Conservation (phyloP, 1,140 invertebrate species). For the Pygmarrhopalites habei region DNA sequence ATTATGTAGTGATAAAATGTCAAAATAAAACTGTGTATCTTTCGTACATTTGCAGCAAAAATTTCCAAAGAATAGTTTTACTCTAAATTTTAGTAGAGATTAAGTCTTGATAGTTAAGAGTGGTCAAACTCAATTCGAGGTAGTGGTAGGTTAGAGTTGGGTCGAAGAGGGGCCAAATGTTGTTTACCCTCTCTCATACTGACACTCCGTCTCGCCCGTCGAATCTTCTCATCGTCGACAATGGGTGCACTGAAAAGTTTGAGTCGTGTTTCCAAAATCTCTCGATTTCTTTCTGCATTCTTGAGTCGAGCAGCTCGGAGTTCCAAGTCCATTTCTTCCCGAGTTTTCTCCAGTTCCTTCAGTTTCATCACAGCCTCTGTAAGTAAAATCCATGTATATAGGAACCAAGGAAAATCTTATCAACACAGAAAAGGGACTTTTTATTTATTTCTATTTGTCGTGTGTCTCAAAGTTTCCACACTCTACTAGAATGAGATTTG, state of each 20-base stretch:
- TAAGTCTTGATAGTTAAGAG: too few species aligned
- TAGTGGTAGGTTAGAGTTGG: slow-evolving; percentile 23
- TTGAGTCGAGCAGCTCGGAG: slow-evolving; percentile 58
- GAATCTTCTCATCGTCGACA: slow-evolving; percentile 35
- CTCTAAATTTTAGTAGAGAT: too few species aligned
- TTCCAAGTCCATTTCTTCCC: slow-evolving; percentile 57
- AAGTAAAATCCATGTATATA: slow-evolving; percentile 34
- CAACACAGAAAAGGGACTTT: not conserved
- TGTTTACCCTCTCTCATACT: slow-evolving; percentile 37
- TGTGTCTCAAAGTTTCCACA: too few species aligned
- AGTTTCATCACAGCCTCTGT: slow-evolving; percentile 59
- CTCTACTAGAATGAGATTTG: too few species aligned
- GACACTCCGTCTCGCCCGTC: slow-evolving; percentile 28
- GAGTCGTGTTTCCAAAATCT: slow-evolving; percentile 57
- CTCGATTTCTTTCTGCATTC: slow-evolving; percentile 59
- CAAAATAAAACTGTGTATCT: too few species aligned
- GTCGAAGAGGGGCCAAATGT: slow-evolving; percentile 14
- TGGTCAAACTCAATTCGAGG: slow-evolving; percentile 17
- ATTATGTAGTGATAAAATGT: too few species aligned
- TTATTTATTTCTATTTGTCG: too few species aligned
- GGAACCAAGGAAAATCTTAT: not conserved
- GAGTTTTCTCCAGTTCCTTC: slow-evolving; percentile 59
- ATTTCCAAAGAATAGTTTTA: too few species aligned
- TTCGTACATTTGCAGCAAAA: too few species aligned
- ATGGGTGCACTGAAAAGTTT: slow-evolving; percentile 39